Conservation (phyloP, 2,113 vertebrate species). For the Cynocephalus volans region DNA sequence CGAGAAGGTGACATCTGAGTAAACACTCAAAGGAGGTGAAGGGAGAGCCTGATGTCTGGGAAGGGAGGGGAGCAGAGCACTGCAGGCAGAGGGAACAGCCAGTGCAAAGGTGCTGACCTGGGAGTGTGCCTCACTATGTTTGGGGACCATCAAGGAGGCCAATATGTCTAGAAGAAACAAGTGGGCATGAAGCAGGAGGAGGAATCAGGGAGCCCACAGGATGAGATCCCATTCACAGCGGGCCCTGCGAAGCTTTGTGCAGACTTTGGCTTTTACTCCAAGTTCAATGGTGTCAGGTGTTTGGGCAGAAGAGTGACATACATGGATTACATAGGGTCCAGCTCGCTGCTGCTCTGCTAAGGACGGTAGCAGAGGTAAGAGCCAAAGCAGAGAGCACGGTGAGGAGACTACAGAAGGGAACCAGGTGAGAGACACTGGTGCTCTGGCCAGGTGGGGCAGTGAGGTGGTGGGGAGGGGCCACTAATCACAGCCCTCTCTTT, state of each 20-base stretch:
- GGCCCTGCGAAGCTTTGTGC: neutral
- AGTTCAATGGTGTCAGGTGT: neutral
- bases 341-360: neutral
- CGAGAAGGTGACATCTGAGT: neutral
- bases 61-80: no score
- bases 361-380: neutral
- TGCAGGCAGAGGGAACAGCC: neutral
- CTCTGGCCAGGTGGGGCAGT: accelerated
- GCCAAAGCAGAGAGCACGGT: neutral
- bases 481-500: neutral
- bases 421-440: accelerated
- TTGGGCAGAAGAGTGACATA: neutral
- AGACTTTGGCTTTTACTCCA: neutral
- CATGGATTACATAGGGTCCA: neutral
- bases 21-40: neutral
- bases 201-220: neutral
- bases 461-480: neutral
- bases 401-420: neutral
- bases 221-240: no score
- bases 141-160: neutral
- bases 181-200: neutral
- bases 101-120: neutral
- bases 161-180: neutral
- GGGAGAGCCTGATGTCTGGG: no score
- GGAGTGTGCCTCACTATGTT: accelerated